Conservation (phyloP, 2,888 invertebrate genomes). For the Tanypteryx hageni region DNA sequence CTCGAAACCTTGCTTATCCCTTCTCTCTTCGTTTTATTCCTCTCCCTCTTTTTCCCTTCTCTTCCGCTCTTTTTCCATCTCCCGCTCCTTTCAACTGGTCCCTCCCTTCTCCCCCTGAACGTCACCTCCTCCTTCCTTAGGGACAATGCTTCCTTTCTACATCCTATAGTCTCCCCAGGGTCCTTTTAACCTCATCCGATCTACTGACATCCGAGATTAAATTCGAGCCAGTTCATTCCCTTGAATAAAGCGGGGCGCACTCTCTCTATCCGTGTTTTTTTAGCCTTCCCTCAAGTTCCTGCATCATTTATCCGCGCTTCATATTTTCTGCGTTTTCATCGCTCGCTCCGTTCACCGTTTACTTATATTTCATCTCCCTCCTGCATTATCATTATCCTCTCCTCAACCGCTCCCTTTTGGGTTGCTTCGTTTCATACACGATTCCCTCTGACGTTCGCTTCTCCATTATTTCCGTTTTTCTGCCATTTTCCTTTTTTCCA, state of each 20-base stretch:
- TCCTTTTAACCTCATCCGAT: conserved; percentile 54
- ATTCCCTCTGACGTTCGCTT: neutral
- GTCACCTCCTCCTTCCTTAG: neutral
- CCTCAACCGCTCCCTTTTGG: too few species aligned
- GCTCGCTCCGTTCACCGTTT: neutral
- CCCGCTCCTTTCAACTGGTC: neutral
- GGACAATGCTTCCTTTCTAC: neutral
- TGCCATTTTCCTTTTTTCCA: neutral
- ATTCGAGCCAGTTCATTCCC: conserved; percentile 56
- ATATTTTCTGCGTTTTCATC: neutral
- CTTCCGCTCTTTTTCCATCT: neutral
- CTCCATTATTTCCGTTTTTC: neutral
- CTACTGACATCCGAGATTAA: conserved; percentile 58
- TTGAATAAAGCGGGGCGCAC: conserved; percentile 38
- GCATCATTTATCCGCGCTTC: neutral
- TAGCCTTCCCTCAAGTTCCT: neutral
- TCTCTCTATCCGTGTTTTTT: neutral
- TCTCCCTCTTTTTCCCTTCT: neutral
- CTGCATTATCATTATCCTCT: neutral
- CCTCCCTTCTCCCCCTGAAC: neutral
- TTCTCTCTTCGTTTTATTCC: neutral
- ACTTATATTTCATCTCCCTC: neutral
- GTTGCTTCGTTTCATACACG: neutral
- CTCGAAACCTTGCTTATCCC: neutral
- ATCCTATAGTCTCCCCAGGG: conserved; percentile 26